These are phyloP conservation scores for Zaprionus davidi DNA, from an alignment of 1,140 invertebrate species.

Conservation along the genomic window DNA sequence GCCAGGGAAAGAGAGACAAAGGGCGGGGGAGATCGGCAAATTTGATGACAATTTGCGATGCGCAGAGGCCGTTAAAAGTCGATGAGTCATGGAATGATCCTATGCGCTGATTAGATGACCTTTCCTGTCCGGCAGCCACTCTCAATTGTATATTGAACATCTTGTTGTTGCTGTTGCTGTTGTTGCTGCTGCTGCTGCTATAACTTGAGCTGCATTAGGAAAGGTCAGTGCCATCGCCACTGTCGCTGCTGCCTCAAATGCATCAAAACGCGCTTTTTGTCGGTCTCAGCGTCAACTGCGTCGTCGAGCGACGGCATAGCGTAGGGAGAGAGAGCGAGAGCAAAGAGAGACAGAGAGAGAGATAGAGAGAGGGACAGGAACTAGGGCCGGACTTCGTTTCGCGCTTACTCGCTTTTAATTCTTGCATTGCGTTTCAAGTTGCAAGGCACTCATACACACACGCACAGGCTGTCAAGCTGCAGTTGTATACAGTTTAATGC, in stretches of 20 bases:
- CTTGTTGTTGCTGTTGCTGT: constrained; percentile 19
- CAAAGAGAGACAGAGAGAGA: not conserved
- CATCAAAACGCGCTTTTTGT: constrained; percentile 80
- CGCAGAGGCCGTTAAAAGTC: not conserved
- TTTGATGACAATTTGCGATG: constrained; percentile 12
- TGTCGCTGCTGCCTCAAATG: constrained; percentile 71
- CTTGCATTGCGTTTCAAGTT: constrained; percentile 81
- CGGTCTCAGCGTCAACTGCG: constrained; percentile 49
- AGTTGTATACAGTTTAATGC: constrained; percentile 72
- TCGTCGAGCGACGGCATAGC: constrained; percentile 32
- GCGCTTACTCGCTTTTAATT: constrained; percentile 81
- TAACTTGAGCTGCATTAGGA: constrained; percentile 78
- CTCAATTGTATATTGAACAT: constrained; percentile 34
- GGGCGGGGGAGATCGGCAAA: not conserved
- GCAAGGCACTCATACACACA: constrained; percentile 60
- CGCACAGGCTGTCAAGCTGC: constrained; percentile 31
- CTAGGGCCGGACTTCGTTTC: constrained; percentile 55
- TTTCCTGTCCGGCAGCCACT: constrained; percentile 16
- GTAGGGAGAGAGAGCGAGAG: not conserved
- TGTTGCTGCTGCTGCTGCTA: constrained; percentile 9
- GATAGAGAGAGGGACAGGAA: constrained; percentile 2
- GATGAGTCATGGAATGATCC: constrained; percentile 23
- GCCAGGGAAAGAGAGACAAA: not conserved
- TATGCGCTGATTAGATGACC: constrained; percentile 30
- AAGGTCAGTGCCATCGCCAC: constrained; percentile 75